Percentiles rank a stretch among this genome's conserved stretches.
Evolutionary conservation across 2,113 vertebrate species (phyloP).

Genomic region (Oceanodroma tethys): DNA sequence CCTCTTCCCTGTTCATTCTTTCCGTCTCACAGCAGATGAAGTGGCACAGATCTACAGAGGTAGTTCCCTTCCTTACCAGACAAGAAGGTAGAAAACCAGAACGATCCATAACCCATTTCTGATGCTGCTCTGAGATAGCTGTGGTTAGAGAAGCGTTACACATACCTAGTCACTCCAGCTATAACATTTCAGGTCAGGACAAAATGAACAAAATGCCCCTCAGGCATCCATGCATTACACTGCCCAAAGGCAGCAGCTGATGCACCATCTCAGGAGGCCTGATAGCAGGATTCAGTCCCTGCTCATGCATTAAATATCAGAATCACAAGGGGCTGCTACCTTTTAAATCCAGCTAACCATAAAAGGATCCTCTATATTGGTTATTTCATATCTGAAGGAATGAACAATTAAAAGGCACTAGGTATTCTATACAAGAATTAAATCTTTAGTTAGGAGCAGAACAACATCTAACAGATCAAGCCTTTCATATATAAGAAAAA

Average conservation of each 20-base stretch:
- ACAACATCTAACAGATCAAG: neutral
- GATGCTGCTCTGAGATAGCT: neutral
- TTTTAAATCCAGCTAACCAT: constrained; percentile 17
- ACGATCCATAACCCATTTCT: neutral
- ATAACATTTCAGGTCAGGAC: constrained; percentile 4
- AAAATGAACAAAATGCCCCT: neutral
- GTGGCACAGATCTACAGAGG: neutral
- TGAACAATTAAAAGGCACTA: neutral
- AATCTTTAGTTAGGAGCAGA: neutral
- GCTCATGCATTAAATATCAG: neutral
- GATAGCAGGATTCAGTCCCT: neutral
- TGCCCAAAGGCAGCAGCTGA: constrained; percentile 36
- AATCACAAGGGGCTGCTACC: neutral
- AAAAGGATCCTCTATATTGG: neutral
- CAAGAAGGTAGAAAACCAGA: neutral
- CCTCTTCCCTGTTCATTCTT: neutral
- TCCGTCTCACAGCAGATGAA: neutral
- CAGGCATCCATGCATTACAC: neutral
- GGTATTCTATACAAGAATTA: neutral
- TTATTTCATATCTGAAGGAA: constrained; percentile 23
- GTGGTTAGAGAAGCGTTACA: neutral
- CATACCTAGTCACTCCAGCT: neutral
- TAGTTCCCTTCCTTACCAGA: neutral
- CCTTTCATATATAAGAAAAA: neutral
- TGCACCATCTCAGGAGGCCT: neutral